Conservation (phyloP, 2,113 vertebrate genomes). For the Tautogolabrus adspersus region DNA sequence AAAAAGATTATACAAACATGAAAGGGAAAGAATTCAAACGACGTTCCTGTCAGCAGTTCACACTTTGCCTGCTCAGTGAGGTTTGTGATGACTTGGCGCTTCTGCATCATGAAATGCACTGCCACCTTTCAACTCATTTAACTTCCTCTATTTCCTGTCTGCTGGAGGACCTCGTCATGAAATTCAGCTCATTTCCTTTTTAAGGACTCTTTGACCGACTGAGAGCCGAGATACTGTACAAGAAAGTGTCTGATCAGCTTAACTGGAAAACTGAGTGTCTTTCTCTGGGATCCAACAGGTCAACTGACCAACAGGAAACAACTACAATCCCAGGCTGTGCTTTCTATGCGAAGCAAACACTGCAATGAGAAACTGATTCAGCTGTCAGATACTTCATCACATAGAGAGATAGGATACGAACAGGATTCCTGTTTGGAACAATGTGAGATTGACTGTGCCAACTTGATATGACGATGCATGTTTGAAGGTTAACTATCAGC, state of each 20-base stretch:
- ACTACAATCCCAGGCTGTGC: not conserved
- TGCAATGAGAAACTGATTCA: not conserved
- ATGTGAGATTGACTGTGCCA: not conserved
- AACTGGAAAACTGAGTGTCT: constrained; percentile 11
- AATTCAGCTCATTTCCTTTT: constrained; percentile 54
- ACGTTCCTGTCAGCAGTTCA: constrained; percentile 47
- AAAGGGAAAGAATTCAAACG: not conserved
- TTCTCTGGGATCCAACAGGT: constrained; percentile 1
- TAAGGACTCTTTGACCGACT: constrained; percentile 15
- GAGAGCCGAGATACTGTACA: constrained; percentile 57
- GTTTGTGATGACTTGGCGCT: constrained; percentile 58
- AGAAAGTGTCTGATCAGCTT: constrained; percentile 67
- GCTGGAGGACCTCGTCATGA: not conserved
- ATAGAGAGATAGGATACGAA: not conserved
- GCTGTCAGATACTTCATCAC: not conserved
- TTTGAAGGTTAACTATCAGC: not conserved
- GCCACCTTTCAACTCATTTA: constrained; percentile 40
- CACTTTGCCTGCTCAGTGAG: not conserved
- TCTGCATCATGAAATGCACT: constrained; percentile 5
- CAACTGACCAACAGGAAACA: constrained; percentile 4
- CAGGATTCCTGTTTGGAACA: constrained; percentile 12
- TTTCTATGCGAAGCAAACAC: not conserved
- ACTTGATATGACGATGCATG: constrained; percentile 6
- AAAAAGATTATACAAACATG: constrained; percentile 1
- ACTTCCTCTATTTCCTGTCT: constrained; percentile 71